Percentiles rank a stretch among this genome's conserved stretches.
Conservation (phyloP, 2,113 vertebrate genomes). For the western clawed frog (Xenopus tropicalis) region DNA sequence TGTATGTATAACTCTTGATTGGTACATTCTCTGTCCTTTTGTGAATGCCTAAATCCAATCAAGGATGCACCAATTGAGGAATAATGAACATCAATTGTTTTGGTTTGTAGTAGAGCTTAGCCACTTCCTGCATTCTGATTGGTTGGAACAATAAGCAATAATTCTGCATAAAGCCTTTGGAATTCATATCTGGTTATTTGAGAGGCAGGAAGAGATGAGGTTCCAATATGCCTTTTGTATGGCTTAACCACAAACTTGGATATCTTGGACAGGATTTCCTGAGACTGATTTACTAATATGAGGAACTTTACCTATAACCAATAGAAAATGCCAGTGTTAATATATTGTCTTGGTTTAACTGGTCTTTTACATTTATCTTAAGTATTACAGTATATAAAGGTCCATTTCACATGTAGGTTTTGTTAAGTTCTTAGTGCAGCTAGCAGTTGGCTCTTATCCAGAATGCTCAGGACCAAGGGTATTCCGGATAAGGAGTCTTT, state of each 20-base stretch:
- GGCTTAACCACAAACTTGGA: neutral
- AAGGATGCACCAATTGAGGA: slow-evolving; percentile 68
- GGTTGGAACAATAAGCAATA: slow-evolving; percentile 65
- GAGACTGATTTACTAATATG: no score
- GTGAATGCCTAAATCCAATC: slow-evolving; percentile 67
- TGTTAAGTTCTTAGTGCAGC: no score
- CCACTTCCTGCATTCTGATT: slow-evolving; percentile 62
- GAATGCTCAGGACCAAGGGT: no score
- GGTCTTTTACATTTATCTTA: no score
- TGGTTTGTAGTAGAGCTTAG: slow-evolving; percentile 70
- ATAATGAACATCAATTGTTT: slow-evolving; percentile 77
- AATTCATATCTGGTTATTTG: slow-evolving; percentile 46
- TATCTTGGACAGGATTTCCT: no score
- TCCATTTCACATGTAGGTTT: no score
- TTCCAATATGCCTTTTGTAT: neutral
- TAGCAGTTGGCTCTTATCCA: no score
- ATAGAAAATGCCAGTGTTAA: no score
- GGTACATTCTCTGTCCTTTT: slow-evolving; percentile 66
- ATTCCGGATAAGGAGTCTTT: no score
- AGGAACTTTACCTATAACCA: no score
- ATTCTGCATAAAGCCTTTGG: slow-evolving; percentile 62
- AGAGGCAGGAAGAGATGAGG: slow-evolving; percentile 10
- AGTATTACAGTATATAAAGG: no score
- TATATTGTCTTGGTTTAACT: no score
- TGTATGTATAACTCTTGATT: slow-evolving; percentile 68